phyloP scores from a whole-genome alignment of 2,113 vertebrate species.

The Pluvianellus socialis region DNA sequence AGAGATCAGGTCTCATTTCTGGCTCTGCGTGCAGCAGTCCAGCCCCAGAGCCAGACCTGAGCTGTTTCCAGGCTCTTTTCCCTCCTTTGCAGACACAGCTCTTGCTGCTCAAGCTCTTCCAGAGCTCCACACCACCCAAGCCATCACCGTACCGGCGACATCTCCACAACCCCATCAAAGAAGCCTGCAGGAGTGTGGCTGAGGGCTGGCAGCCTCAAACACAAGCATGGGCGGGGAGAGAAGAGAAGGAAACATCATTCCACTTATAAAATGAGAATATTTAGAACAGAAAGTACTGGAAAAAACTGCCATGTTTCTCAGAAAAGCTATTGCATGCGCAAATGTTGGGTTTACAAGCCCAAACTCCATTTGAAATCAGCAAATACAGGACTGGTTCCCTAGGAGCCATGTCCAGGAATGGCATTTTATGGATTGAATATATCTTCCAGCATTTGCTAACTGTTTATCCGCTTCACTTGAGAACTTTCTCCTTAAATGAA shows the following conservation, averaged over 20 bases:
- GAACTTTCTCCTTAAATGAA: neutral
- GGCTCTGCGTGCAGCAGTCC: neutral
- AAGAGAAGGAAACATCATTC: neutral
- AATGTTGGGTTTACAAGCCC: neutral
- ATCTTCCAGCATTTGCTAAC: neutral
- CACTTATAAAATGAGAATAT: neutral
- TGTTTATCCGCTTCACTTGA: neutral
- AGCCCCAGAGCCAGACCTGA: neutral
- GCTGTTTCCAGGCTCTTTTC: neutral
- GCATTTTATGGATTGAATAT: neutral
- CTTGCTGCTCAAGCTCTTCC: neutral
- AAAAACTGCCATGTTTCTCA: neutral
- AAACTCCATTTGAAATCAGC: neutral
- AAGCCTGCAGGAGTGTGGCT: neutral
- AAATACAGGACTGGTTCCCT: neutral
- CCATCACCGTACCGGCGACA: rapidly evolving
- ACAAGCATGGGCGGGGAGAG: neutral
- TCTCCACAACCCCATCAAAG: neutral
- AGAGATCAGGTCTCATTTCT: neutral
- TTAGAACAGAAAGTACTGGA: neutral
- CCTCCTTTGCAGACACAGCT: neutral
- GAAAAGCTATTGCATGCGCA: neutral
- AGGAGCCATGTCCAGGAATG: neutral
- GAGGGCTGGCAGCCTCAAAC: neutral
- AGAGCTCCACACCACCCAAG: neutral